Conservation (phyloP, 2,797 vertebrate species). For the Manis crassicaudata region DNA sequence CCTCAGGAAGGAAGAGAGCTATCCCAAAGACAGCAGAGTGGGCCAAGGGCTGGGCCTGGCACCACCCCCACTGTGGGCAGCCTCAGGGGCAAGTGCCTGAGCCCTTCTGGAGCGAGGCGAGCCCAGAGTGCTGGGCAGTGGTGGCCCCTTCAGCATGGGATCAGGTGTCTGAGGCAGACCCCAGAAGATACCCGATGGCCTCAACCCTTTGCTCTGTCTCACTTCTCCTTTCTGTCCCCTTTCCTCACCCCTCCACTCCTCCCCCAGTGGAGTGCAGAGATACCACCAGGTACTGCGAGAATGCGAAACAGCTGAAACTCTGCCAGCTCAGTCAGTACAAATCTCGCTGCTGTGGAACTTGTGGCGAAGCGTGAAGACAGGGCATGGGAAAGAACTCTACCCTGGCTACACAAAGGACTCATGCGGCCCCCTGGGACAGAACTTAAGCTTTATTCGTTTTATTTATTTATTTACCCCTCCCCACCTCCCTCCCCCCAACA, state of each 20-base stretch:
- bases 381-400: conserved; percentile 43
- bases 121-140: not conserved
- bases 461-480: conserved; percentile 86
- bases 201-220: not conserved
- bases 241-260: conserved; percentile 62
- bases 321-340: conserved; percentile 95
- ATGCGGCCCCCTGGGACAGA: conserved; percentile 76
- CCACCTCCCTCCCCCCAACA: not conserved
- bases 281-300: conserved; percentile 97
- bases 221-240: conserved; percentile 69
- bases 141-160: not conserved
- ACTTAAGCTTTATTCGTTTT: conserved; percentile 80
- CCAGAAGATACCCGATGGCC: not conserved
- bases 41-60: not conserved
- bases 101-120: not conserved
- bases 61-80: not conserved
- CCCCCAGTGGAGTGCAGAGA: conserved; percentile 93
- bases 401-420: conserved; percentile 78
- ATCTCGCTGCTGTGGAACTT: conserved; percentile 95
- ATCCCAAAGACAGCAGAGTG: not conserved
- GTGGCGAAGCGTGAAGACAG: conserved; percentile 91
- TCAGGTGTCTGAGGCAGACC: not conserved
- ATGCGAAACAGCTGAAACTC: conserved; percentile 95
- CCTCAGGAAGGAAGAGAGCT: not conserved
- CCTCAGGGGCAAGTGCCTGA: not conserved